A percentile compares a stretch with the other conserved stretches of the same genome.
These are phyloP conservation scores for Limnephilus lunatus DNA, from an alignment of 2,888 invertebrate species.

Conservation along the genomic window DNA sequence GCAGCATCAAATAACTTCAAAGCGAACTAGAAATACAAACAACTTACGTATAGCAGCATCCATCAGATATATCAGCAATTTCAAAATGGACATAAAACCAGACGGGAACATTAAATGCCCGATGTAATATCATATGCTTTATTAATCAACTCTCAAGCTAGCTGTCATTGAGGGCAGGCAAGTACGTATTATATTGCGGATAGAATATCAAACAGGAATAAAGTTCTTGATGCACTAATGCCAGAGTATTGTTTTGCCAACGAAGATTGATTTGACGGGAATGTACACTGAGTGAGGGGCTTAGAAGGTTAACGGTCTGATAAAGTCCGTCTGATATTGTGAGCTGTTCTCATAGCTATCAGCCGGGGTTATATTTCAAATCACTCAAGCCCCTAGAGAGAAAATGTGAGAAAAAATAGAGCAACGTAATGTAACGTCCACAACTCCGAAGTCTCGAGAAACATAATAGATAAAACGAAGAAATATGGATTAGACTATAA, in stretches of 20 bases:
- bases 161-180: background rate
- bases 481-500: background rate
- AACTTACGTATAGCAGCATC: background rate
- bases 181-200: background rate
- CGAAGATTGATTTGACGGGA: conserved; percentile 40
- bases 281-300: background rate
- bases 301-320: conserved; percentile 6
- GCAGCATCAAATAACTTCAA: background rate
- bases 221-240: conserved; percentile 9
- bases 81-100: background rate
- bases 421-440: background rate
- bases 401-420: background rate
- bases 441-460: background rate
- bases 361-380: background rate
- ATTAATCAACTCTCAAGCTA: background rate
- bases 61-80: background rate
- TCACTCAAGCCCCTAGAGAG: background rate
- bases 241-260: conserved; percentile 12
- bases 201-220: conserved; percentile 40
- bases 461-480: background rate
- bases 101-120: background rate
- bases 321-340: background rate
- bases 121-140: background rate
- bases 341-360: background rate
- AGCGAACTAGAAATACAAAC: background rate